These are phyloP conservation scores for Balaeniceps rex DNA, from an alignment of 2,113 vertebrate species.

Conservation along the genomic window DNA sequence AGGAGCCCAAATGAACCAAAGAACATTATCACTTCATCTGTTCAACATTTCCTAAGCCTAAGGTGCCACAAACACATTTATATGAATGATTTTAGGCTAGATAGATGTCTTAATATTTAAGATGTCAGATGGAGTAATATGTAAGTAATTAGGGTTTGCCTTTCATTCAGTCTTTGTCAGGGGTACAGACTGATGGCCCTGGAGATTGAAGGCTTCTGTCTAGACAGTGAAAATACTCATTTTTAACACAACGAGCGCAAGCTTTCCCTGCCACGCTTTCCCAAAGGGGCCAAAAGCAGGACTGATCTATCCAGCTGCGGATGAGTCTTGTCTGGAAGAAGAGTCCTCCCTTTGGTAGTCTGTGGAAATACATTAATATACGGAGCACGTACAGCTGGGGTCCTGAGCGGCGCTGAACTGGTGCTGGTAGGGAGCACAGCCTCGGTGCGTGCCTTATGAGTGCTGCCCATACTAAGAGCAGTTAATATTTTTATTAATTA, in stretches of 20 bases:
- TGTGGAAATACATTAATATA: not conserved
- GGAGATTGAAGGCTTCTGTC: slow-evolving; percentile 1
- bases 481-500: no score
- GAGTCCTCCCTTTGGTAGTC: not conserved
- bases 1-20: not conserved
- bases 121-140: not conserved
- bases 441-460: not conserved
- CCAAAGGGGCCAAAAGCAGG: not conserved
- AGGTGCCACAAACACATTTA: not conserved
- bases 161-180: slow-evolving; percentile 26
- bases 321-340: not conserved
- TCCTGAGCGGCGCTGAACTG: not conserved
- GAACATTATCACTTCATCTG: not conserved
- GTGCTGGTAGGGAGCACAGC: not conserved
- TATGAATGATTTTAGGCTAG: not conserved
- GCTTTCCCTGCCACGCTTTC: not conserved
- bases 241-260: not conserved
- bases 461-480: not conserved
- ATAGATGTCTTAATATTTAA: slow-evolving; percentile 21
- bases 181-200: not conserved
- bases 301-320: not conserved
- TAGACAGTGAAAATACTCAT: not conserved
- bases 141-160: slow-evolving; percentile 6
- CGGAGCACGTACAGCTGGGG: not conserved
- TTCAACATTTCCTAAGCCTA: not conserved